A percentile compares a stretch with the other conserved stretches of the same genome.
phyloP scores from a whole-genome alignment of 1,140 invertebrate genomes.

The Dendroctonus valens region DNA sequence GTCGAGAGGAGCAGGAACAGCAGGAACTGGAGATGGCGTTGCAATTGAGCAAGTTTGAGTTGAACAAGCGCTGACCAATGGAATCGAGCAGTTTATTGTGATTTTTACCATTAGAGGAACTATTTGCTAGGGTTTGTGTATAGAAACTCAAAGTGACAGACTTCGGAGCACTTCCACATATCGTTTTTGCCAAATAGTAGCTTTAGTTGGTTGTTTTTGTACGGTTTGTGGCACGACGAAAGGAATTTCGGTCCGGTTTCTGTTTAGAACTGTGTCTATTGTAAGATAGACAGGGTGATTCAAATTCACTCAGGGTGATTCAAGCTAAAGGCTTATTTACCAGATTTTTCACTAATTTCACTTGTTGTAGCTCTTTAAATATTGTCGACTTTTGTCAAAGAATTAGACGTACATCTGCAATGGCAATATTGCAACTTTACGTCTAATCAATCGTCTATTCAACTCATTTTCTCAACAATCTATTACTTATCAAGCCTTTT shows the following conservation, averaged over 20 bases:
- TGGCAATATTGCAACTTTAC: too few species aligned
- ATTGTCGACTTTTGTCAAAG: too few species aligned
- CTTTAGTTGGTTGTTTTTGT: neutral
- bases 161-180: neutral
- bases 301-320: too few species aligned
- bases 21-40: conserved; percentile 58
- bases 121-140: neutral
- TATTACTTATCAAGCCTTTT: too few species aligned
- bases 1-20: conserved; percentile 53
- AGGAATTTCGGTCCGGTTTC: neutral
- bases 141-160: neutral
- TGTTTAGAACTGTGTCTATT: too few species aligned
- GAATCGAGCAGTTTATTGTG: conserved; percentile 1
- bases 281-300: too few species aligned
- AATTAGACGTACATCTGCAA: too few species aligned
- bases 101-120: neutral
- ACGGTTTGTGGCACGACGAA: neutral
- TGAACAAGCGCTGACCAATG: conserved; percentile 33
- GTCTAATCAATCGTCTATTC: too few species aligned
- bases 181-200: neutral
- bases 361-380: too few species aligned
- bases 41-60: conserved; percentile 52
- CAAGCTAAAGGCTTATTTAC: too few species aligned
- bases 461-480: too few species aligned
- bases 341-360: too few species aligned